Conservation (phyloP, 2,113 vertebrate species). For the Gambusia affinis region DNA sequence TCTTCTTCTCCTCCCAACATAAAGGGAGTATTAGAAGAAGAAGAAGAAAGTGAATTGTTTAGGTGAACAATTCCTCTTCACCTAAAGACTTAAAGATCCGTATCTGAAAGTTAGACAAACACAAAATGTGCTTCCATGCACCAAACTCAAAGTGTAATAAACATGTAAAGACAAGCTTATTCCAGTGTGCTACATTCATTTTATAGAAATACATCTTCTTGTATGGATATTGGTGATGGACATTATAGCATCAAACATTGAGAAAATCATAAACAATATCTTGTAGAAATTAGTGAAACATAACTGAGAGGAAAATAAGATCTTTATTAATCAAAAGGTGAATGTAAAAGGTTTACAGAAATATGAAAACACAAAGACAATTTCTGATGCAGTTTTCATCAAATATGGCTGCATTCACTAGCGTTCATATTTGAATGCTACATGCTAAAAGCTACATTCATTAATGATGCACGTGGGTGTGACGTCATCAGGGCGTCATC, state of each 20-base stretch:
- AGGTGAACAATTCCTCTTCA: too few species aligned
- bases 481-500: conserved; percentile 17
- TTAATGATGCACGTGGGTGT: not conserved
- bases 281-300: not conserved
- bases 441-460: conserved; percentile 16
- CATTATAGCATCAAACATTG: not conserved
- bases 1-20: too few species aligned
- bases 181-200: too few species aligned
- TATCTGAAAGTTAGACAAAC: too few species aligned
- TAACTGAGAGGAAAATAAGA: not conserved
- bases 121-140: too few species aligned
- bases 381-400: not conserved
- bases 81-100: too few species aligned
- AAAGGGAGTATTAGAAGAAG: too few species aligned
- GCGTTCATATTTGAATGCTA: not conserved
- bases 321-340: conserved; percentile 20
- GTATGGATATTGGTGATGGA: not conserved
- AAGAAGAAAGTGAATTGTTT: too few species aligned
- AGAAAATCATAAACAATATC: not conserved
- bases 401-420: not conserved
- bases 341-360: conserved; percentile 12
- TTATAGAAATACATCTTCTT: not conserved
- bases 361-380: conserved; percentile 30
- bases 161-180: too few species aligned
- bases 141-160: too few species aligned